Base-by-base conservation (phyloP, 1,140 invertebrate species). In the Drosophila seguyi region DNA sequence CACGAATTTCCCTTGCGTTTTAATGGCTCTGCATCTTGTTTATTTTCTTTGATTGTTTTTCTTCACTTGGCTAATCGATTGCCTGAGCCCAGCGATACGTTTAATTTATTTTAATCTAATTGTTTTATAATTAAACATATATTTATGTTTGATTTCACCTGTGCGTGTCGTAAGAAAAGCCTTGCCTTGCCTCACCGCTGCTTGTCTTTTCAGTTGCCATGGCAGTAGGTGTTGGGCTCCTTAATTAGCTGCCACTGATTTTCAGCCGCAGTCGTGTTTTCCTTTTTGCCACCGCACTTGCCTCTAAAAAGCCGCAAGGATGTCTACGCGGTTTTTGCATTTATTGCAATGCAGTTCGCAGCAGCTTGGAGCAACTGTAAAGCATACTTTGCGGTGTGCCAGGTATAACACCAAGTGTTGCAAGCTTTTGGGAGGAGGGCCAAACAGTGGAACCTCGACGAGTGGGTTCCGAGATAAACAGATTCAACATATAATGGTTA, bases 61-160 rank as follows among this genome's bases (percentile, higher is more conserved):
- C 62, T 31, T 59, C 47, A 44, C 50, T 44, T 66, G 78, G 36
- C 47, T 74, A 56, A 90, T 90, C 85, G 78, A 85, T 90, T 90
- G 85, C 74, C 85, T 90, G 85, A 84, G 75, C 81, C 78, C 85
- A 90, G 67, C 81, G 81, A 73, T 45, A 45, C 85, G 78, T 90
- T 85, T 90, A 85, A 90, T 90, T 90, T 90, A 90, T 90, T 90
- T 90, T 75, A 90, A 90, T 90, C 85, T 85, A 90, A 90, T 90
- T 90, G 85, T 85, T 90, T 90, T 85, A 75, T 81, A 79, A 90
- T 90, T 88, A 90, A 88, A 55, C 81, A 73, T 52, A 66, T 60
- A 68, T 68, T 75, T 78, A 59, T 71, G 55, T 80, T 75, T 52
- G 85, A 85, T 88, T 88, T 88, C 85, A 90, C 85, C 84, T 52